Conservation (phyloP, 2,797 vertebrate genomes). For the Kryptolebias ocellatus region DNA sequence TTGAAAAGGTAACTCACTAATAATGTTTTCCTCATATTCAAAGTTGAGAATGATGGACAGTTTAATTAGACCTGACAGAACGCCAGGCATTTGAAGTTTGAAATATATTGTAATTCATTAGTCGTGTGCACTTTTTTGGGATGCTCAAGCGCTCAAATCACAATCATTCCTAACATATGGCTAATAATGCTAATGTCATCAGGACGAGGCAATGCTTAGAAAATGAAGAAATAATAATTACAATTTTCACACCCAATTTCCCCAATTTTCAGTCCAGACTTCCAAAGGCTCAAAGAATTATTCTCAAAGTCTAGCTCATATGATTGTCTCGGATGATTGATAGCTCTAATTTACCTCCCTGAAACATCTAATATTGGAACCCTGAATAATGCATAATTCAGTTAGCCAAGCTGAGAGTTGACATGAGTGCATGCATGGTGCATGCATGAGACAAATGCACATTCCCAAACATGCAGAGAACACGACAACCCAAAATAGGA, state of each 20-base stretch:
- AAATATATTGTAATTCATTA: slow-evolving; percentile 44
- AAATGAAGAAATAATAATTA: slow-evolving; percentile 74
- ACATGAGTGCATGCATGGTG: slow-evolving; percentile 16
- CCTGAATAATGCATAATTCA: slow-evolving; percentile 80
- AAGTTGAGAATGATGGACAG: slow-evolving; percentile 24
- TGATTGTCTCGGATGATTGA: slow-evolving; percentile 76
- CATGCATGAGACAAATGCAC: slow-evolving; percentile 23
- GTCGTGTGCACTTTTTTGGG: slow-evolving; percentile 31
- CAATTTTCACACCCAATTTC: slow-evolving; percentile 75
- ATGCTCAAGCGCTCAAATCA: slow-evolving; percentile 48
- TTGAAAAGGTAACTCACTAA: slow-evolving; percentile 8
- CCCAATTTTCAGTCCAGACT: slow-evolving; percentile 64
- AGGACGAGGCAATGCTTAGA: slow-evolving; percentile 57
- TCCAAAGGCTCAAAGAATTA: slow-evolving; percentile 67
- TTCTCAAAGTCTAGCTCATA: slow-evolving; percentile 67
- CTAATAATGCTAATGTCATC: slow-evolving; percentile 72
- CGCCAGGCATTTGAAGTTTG: slow-evolving; percentile 33
- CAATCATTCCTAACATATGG: slow-evolving; percentile 59
- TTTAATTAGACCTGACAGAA: slow-evolving; percentile 31
- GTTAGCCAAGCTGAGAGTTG: slow-evolving; percentile 45
- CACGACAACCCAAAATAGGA: background rate
- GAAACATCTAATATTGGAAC: slow-evolving; percentile 77
- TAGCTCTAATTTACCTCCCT: slow-evolving; percentile 78
- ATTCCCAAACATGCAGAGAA: slow-evolving; percentile 8
- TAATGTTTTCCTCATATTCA: slow-evolving; percentile 8